phyloP scores from a whole-genome alignment of 2,797 vertebrate genomes.

The Eulemur albifrons region DNA sequence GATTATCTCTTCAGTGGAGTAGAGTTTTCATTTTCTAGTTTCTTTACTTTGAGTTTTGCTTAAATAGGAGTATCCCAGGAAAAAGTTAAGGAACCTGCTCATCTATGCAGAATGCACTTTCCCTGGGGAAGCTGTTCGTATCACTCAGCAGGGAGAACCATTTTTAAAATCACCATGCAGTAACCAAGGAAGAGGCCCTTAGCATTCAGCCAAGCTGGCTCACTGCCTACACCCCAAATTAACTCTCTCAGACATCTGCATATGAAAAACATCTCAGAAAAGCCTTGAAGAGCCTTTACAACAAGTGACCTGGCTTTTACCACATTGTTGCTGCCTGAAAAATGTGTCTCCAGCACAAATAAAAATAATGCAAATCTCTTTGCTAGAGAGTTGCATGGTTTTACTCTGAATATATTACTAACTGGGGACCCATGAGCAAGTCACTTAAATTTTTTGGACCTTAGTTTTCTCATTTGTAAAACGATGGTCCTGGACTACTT shows the following conservation, averaged over 20 bases:
- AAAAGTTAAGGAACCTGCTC: neutral
- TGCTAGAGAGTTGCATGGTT: neutral
- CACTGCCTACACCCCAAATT: conserved; percentile 1
- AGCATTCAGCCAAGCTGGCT: neutral
- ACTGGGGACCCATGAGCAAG: neutral
- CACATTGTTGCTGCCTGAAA: neutral
- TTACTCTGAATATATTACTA: neutral
- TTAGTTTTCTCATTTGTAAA: neutral
- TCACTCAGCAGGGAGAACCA: neutral
- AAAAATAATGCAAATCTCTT: conserved; percentile 17
- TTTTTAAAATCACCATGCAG: conserved; percentile 40
- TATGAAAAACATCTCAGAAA: conserved; percentile 43
- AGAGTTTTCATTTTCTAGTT: neutral
- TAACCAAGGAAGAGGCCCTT: conserved; percentile 25
- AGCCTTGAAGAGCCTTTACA: neutral
- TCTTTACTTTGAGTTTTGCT: conserved; percentile 34
- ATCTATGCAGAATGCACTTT: neutral
- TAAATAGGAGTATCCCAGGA: neutral
- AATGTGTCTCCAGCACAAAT: conserved; percentile 8
- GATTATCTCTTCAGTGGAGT: conserved; percentile 2
- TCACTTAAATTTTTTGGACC: neutral
- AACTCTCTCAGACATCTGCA: conserved; percentile 39
- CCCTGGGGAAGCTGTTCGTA: conserved; percentile 40
- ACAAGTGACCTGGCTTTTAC: neutral
- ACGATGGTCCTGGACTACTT: neutral